These are phyloP conservation scores for Drosophila bocqueti DNA, from an alignment of 1,140 invertebrate species.

Conservation along the genomic window DNA sequence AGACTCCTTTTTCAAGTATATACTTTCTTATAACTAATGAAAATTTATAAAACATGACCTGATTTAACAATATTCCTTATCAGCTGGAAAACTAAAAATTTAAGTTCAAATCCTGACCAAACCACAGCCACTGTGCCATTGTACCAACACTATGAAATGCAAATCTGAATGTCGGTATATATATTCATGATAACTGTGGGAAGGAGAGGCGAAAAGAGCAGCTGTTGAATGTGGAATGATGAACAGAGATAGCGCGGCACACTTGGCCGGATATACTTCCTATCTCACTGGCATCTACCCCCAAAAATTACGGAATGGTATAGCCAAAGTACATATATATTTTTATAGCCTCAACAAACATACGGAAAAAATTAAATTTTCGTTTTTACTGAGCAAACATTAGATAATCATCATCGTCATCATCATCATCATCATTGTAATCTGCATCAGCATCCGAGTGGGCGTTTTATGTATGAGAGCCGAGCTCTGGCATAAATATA, in stretches of 20 bases:
- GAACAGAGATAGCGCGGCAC: conserved; percentile 23
- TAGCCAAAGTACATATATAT: conserved; percentile 40
- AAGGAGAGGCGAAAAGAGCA: conserved; percentile 26
- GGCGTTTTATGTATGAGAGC: conserved; percentile 23
- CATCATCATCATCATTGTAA: not conserved
- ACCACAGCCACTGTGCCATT: conserved; percentile 44
- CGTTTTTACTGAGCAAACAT: conserved; percentile 77
- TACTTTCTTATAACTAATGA: no score
- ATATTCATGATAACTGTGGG: conserved; percentile 52
- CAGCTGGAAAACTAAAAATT: not conserved
- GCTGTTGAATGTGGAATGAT: conserved; percentile 39
- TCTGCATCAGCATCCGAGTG: conserved; percentile 21
- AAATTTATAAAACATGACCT: not conserved
- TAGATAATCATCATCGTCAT: conserved; percentile 71
- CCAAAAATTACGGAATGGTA: conserved; percentile 4
- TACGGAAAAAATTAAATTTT: conserved; percentile 62
- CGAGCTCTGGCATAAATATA: conserved; percentile 19
- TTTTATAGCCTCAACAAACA: conserved; percentile 73
- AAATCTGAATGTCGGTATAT: conserved; percentile 54
- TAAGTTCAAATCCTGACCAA: not conserved
- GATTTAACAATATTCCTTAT: not conserved
- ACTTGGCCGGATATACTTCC: conserved; percentile 38
- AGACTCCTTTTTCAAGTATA: no score
- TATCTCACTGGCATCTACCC: conserved; percentile 14
- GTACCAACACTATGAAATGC: conserved; percentile 62